phyloP scores from a whole-genome alignment of 2,888 invertebrate species.

The Apodemia hepburni region DNA sequence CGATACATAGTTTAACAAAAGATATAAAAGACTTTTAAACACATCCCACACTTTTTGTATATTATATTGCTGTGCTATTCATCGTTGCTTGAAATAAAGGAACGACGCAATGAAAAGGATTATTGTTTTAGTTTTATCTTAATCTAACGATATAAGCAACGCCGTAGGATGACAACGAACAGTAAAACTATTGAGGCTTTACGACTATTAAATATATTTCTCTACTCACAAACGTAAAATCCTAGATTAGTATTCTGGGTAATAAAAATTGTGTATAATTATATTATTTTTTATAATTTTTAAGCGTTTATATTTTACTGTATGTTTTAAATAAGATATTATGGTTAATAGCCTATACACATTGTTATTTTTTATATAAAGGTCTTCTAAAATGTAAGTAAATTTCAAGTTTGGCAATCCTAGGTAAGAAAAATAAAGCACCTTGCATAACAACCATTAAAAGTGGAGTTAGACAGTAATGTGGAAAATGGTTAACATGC shows the following conservation, averaged over 20 bases:
- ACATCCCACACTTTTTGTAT: conserved; percentile 59
- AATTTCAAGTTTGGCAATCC: no score
- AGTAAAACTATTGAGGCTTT: conserved; percentile 24
- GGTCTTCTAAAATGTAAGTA: no score
- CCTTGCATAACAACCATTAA: no score
- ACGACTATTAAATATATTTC: neutral
- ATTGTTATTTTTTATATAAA: no score
- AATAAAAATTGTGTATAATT: neutral
- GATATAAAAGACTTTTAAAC: conserved; percentile 47
- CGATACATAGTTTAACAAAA: conserved; percentile 45
- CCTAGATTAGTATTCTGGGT: neutral
- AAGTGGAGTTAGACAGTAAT: no score
- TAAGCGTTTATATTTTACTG: no score
- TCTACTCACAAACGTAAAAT: neutral
- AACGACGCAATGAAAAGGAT: conserved; percentile 71
- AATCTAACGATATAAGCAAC: conserved; percentile 70
- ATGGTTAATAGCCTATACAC: no score
- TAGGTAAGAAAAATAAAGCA: no score
- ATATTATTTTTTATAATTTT: no score
- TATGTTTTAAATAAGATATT: no score
- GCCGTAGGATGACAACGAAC: conserved; percentile 30
- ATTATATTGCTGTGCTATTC: conserved; percentile 53
- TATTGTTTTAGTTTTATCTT: conserved; percentile 79
- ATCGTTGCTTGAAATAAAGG: conserved; percentile 63
- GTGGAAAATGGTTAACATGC: no score